These are phyloP conservation scores for Caenorhabditis wallacei DNA, from an alignment of 2,888 invertebrate species.

Conservation along the genomic window DNA sequence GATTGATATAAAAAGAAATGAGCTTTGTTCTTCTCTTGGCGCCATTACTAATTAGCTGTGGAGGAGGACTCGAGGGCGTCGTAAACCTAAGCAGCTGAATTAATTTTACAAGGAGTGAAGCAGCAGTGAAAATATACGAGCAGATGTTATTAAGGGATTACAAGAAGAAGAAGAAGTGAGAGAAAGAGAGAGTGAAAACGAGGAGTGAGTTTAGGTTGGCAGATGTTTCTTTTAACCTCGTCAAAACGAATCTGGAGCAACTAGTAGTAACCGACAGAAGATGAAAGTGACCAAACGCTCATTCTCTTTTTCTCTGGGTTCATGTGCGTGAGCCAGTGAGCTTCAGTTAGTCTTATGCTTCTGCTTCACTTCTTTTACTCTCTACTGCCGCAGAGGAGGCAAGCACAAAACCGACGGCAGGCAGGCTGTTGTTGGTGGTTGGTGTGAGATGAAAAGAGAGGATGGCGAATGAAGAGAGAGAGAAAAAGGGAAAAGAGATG, in stretches of 20 bases:
- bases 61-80: slow-evolving; percentile 18
- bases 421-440: slow-evolving; percentile 46
- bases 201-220: slow-evolving; percentile 1
- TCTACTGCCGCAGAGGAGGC: slow-evolving; percentile 26
- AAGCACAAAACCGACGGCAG: slow-evolving; percentile 25
- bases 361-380: slow-evolving; percentile 43
- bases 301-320: slow-evolving; percentile 42
- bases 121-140: slow-evolving; percentile 19
- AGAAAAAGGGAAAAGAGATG: slow-evolving; percentile 1
- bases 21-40: slow-evolving; percentile 8
- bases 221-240: slow-evolving; percentile 36
- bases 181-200: slow-evolving; percentile 6
- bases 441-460: slow-evolving; percentile 27
- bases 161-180: not conserved
- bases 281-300: slow-evolving; percentile 29
- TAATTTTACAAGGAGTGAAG: slow-evolving; percentile 25
- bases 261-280: slow-evolving; percentile 18
- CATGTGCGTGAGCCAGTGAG: slow-evolving; percentile 17
- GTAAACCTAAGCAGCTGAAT: slow-evolving; percentile 56
- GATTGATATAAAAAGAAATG: not conserved
- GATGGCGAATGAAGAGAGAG: slow-evolving; percentile 29
- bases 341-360: slow-evolving; percentile 30
- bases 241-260: slow-evolving; percentile 22
- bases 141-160: slow-evolving; percentile 44
- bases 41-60: slow-evolving; percentile 46